These are phyloP conservation scores for Alosa alosa DNA, from an alignment of 2,113 vertebrate species.

Conservation along the genomic window DNA sequence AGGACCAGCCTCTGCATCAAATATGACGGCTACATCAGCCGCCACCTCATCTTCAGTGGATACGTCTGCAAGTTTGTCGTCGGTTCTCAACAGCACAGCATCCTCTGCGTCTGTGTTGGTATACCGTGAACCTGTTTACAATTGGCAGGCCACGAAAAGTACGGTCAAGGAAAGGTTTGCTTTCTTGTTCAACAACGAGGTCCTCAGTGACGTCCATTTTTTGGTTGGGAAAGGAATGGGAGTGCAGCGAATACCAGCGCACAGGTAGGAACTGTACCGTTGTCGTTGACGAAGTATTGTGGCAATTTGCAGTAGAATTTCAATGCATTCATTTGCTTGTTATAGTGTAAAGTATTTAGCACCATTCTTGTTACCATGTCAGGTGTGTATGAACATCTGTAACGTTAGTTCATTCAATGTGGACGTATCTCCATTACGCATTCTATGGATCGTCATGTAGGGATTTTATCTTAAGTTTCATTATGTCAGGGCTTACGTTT, in stretches of 20 bases:
- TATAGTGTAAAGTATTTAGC: not conserved
- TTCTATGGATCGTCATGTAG: not conserved
- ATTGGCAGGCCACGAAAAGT: constrained; percentile 85
- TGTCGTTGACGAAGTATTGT: not conserved
- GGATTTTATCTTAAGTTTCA: not conserved
- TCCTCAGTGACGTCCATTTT: constrained; percentile 88
- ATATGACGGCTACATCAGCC: constrained; percentile 47
- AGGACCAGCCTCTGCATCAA: constrained; percentile 46
- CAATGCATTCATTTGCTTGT: not conserved
- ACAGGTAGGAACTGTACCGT: constrained; percentile 70
- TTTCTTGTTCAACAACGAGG: constrained; percentile 88
- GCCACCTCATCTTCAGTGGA: constrained; percentile 42
- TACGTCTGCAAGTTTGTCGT: constrained; percentile 56
- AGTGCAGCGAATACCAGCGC: constrained; percentile 83
- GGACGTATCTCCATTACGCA: not conserved
- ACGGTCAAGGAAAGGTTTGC: constrained; percentile 85
- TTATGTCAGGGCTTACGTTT: not conserved
- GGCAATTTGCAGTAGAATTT: not conserved
- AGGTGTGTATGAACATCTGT: not conserved
- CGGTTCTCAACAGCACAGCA: constrained; percentile 57
- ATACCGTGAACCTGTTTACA: constrained; percentile 79
- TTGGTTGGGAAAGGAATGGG: constrained; percentile 84
- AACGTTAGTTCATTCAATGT: not conserved
- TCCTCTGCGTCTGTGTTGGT: constrained; percentile 62
- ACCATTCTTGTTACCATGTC: not conserved